A percentile compares a stretch with the other conserved stretches of the same genome.
These are phyloP conservation scores for Parazoanthus darwini DNA, from an alignment of 92 coral and sea anemone genomes.

Conservation along the genomic window DNA sequence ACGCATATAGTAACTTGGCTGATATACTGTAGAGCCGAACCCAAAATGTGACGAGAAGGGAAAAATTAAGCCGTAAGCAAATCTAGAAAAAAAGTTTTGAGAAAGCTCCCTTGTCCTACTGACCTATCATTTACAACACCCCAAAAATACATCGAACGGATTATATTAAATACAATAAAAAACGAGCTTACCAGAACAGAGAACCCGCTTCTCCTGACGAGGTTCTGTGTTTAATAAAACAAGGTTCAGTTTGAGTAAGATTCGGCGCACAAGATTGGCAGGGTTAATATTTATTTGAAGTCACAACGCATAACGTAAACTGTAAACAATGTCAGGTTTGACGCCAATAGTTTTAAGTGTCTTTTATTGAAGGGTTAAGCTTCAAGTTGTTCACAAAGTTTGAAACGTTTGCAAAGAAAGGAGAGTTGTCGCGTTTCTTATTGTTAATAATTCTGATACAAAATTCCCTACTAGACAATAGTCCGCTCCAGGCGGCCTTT, in stretches of 20 bases:
- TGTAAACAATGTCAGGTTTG: neutral
- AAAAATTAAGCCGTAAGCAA: too few relatives aligned
- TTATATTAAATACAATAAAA: neutral
- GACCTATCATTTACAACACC: too few relatives aligned
- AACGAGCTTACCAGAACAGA: slow-evolving; percentile 31
- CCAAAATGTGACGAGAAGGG: too few relatives aligned
- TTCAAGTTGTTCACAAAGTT: neutral
- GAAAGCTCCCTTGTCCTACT: too few relatives aligned
- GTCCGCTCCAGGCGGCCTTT: neutral
- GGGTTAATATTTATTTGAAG: neutral
- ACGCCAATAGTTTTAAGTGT: neutral
- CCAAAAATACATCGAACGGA: too few relatives aligned
- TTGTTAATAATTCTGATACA: neutral
- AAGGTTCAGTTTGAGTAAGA: neutral
- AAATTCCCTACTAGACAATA: neutral
- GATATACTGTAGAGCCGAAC: too few relatives aligned
- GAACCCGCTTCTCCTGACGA: slow-evolving; percentile 42
- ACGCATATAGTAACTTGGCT: too few relatives aligned
- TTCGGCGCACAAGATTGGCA: neutral
- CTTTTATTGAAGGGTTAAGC: neutral
- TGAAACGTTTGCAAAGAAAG: neutral
- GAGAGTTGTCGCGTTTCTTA: neutral
- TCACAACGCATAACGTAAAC: slow-evolving; percentile 36
- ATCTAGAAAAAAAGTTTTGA: too few relatives aligned
- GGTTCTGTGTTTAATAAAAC: slow-evolving; percentile 23